Evolutionary conservation across 1,140 invertebrate genomes (phyloP), one percentile per base, ranked within the genome.

Genomic region (Brachionus sp.): DNA sequence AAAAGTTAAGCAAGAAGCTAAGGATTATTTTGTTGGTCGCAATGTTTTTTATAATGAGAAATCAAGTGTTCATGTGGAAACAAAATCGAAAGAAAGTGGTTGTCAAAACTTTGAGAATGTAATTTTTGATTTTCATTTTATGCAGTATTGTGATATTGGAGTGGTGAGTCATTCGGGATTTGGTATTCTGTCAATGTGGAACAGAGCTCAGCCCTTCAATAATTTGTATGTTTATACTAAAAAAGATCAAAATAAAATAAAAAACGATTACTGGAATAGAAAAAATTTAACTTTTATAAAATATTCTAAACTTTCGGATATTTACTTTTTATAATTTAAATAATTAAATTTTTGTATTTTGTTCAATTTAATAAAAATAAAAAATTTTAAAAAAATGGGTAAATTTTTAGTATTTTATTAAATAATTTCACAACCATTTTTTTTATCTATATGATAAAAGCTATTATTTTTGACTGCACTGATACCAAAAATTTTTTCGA

Each of bases 131-230:
- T 75, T 75, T 75, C 70, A 44, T 12, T 10, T 44, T 25, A 42
- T 75, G 44, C 70, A 75, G 37, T 23, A 75, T 50, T 75, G 70
- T 50, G 70, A 75, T 29, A 75, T 44, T 16, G 70, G 37, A 1
- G 44, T 75, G 5, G 70, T 75, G 2, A 75, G 70, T 29, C 37
- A 42, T 44, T 75, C 70, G 0, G 70, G 70, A 25, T 75, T 75
- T 29, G 70, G 70, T 23, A 39, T 75, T 19, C 10, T 75, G 5
- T 29, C 37, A 3, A 37, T 75, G 16, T 50, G 13, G 23, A 75
- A 75, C 25, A 12, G 70, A 75, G 12, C 37, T 7, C 5, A 75
- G 9, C 70, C 70, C 10, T 44, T 50, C 33, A 75, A 75, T 5
- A n/a, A 75, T 42, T 50, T 75, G 16, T 75, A 64, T 64, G 62